Evolutionary conservation across 1,140 invertebrate species (phyloP).

Genomic region (Portunus trituberculatus): DNA sequence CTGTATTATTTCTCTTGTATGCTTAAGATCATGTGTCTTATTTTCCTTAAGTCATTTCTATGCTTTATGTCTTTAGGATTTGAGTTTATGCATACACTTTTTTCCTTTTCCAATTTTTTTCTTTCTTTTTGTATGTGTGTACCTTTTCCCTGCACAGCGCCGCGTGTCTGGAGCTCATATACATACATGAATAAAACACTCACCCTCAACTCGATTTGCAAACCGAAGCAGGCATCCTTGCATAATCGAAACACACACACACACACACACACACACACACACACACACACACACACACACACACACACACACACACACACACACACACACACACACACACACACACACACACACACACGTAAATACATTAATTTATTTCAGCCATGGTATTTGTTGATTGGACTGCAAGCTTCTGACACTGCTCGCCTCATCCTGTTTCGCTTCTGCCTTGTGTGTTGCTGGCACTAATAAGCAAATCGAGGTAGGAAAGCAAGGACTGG

Average conservation of each 20-base stretch:
- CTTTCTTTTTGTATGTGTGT: too few relatives aligned
- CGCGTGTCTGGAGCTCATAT: too few relatives aligned
- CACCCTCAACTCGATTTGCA: too few relatives aligned
- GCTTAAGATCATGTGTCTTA: too few relatives aligned
- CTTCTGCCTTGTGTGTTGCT: neutral
- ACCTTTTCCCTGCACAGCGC: too few relatives aligned
- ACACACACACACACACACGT: neutral
- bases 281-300: conserved; percentile 20
- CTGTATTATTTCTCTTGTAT: too few relatives aligned
- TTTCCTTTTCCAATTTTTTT: too few relatives aligned
- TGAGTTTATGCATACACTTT: too few relatives aligned
- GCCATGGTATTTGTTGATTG: neutral
- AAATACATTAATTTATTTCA: neutral
- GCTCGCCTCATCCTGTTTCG: neutral
- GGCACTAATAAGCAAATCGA: neutral
- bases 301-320: conserved; percentile 3
- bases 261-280: conserved; percentile 18
- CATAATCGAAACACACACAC: neutral
- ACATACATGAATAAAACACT: too few relatives aligned
- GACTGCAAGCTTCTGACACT: neutral
- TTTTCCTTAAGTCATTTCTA: too few relatives aligned
- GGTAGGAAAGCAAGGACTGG: neutral
- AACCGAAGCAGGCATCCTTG: too few relatives aligned
- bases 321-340: neutral
- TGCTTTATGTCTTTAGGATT: too few relatives aligned